These are phyloP conservation scores for Agriopis aurantiaria DNA, from an alignment of 2,888 invertebrate species.

Conservation along the genomic window DNA sequence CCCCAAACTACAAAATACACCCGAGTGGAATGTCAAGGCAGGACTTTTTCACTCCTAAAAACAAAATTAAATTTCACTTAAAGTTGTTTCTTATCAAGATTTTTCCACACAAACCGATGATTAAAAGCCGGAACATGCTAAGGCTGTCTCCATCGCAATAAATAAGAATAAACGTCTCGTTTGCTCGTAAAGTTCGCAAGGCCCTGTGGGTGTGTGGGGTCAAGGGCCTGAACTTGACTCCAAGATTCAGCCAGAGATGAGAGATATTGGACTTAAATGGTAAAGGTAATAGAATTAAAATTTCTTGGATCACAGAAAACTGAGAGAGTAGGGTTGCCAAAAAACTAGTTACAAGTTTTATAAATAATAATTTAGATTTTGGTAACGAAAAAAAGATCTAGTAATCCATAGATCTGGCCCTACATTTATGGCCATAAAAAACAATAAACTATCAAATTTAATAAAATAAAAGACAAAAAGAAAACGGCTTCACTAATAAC, in stretches of 20 bases:
- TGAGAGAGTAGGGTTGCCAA: background rate
- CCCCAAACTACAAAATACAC: too few species aligned
- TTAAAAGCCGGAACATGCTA: slow-evolving; percentile 28
- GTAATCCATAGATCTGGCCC: too few species aligned
- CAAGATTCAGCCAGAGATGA: slow-evolving; percentile 8
- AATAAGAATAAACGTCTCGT: slow-evolving; percentile 31
- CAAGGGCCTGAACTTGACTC: slow-evolving; percentile 46
- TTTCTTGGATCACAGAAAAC: background rate
- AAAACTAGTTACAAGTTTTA: too few species aligned
- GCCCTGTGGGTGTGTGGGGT: slow-evolving; percentile 29
- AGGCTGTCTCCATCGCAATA: slow-evolving; percentile 19
- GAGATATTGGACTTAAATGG: slow-evolving; percentile 21
- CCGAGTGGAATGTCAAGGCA: too few species aligned
- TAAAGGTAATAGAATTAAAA: background rate
- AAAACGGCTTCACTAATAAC: too few species aligned
- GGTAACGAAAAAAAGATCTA: too few species aligned
- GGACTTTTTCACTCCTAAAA: too few species aligned
- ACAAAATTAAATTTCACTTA: too few species aligned
- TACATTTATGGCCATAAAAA: too few species aligned
- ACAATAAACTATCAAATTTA: too few species aligned
- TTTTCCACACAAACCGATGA: slow-evolving; percentile 2
- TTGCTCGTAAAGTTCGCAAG: slow-evolving; percentile 25
- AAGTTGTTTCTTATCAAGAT: background rate
- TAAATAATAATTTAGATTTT: too few species aligned
- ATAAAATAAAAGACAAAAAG: too few species aligned